These are phyloP conservation scores for Trichomycterus rosablanca DNA, from an alignment of 2,113 vertebrate genomes.

Conservation along the genomic window DNA sequence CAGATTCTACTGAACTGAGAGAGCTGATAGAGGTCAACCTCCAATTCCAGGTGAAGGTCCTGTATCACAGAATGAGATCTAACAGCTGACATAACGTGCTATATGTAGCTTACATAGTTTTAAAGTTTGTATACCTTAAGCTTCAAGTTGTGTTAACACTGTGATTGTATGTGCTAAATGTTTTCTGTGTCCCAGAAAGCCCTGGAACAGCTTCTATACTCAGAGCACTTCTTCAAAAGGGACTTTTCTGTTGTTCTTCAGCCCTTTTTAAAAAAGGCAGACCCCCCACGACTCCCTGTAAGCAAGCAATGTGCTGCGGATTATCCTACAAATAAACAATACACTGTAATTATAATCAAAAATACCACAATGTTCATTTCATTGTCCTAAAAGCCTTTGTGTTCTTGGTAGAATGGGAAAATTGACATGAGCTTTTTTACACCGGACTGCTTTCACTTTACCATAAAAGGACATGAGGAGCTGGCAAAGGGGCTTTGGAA, in stretches of 20 bases:
- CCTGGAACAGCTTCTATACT: slow-evolving; percentile 64
- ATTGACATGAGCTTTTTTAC: slow-evolving; percentile 75
- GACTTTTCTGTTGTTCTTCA: slow-evolving; percentile 74
- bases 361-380: too few species aligned
- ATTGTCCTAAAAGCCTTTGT: not conserved
- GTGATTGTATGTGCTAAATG: not conserved
- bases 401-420: slow-evolving; percentile 60
- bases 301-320: slow-evolving; percentile 8
- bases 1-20: slow-evolving; percentile 62
- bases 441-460: slow-evolving; percentile 77
- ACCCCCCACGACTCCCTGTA: slow-evolving; percentile 67
- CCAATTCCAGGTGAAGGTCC: slow-evolving; percentile 67
- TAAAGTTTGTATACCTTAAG: too few species aligned
- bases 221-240: slow-evolving; percentile 62
- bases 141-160: not conserved
- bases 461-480: slow-evolving; percentile 75
- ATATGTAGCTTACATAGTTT: not conserved
- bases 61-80: not conserved
- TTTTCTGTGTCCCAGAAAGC: slow-evolving; percentile 53
- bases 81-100: not conserved
- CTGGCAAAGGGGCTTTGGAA: slow-evolving; percentile 77
- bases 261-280: slow-evolving; percentile 66
- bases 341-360: too few species aligned
- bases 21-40: slow-evolving; percentile 68
- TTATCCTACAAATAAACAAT: not conserved